Percentiles rank a stretch among this genome's conserved stretches.
These are phyloP conservation scores for Sciurus niger DNA, from an alignment of 2,113 vertebrate species.

Conservation along the genomic window DNA sequence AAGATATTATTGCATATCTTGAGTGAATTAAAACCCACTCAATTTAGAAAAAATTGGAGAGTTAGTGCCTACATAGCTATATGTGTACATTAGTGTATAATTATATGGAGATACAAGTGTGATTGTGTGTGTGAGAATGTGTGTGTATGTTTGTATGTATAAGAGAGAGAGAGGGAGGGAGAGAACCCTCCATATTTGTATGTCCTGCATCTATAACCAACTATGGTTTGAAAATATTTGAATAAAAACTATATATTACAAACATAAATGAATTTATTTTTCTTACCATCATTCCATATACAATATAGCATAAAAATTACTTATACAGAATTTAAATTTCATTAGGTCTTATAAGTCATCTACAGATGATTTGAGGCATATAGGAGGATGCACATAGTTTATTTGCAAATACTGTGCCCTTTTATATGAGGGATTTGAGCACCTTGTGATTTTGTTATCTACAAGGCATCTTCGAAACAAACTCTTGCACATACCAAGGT, in stretches of 20 bases:
- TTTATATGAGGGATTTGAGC: neutral
- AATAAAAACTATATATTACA: neutral
- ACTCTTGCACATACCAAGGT: neutral
- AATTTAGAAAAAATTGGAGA: conserved; percentile 19
- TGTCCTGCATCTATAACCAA: neutral
- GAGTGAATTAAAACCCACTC: neutral
- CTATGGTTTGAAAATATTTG: neutral
- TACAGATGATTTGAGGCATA: neutral
- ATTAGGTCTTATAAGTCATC: neutral
- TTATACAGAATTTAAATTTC: neutral
- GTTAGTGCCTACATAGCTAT: neutral
- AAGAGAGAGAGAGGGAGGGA: neutral
- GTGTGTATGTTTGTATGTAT: neutral
- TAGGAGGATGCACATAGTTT: neutral
- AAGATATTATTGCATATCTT: neutral
- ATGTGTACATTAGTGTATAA: neutral
- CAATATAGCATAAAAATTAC: neutral
- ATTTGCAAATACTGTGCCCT: neutral
- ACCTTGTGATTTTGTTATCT: neutral
- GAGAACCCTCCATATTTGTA: neutral
- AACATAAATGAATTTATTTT: neutral
- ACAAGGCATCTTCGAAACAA: neutral
- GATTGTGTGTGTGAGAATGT: neutral
- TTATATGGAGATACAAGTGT: neutral
- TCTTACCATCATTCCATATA: neutral